Evolutionary conservation across 2,113 vertebrate genomes (phyloP), one percentile per base, ranked within the genome.

Genomic region (Neofelis nebulosa): DNA sequence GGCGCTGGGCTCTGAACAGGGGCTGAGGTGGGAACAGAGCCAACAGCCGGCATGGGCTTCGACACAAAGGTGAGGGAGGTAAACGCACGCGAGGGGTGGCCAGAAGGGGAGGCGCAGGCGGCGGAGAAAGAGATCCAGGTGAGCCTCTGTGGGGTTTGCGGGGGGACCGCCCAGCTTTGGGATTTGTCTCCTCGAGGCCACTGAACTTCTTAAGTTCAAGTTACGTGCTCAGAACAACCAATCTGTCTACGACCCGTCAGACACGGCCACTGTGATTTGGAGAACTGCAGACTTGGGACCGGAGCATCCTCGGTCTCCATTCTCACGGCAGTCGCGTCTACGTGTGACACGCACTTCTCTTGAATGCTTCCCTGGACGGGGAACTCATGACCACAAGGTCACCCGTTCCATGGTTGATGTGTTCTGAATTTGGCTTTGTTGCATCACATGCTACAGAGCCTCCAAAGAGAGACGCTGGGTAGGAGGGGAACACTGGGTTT

Each of bases 191-290:
- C 50, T 91, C 33, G 52, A 93, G 36, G 31, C 13, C 79, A 80
- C 10, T 7, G 36, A 83, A 86, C 69, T 94, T 92, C 83, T 94
- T 92, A 71, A 50, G 57, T 95, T 95, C 21, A 83, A 94, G 92
- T 65, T 38, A n/a, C 11, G 18, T 69, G 90, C 74, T 95, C 92
- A 84, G 68, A 94, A 87, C 36, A 45, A 96, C 31, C 52, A 65
- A 25, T 15, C 45, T 89, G 65, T 12, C 33, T 33, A 61, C 16
- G 33, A 31, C 15, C 52, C 48, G 27, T 55, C 61, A 38, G 61
- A 63, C 27, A n/a, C 7, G 4, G 31, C 33, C 65, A 5, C 57
- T 15, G 3, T 5, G n/a, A 95, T 68, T 25, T 68, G 31, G 41
- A 91, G 89, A 93, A 89, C 29, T 36, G 86, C 68, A 73, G 38